Evolutionary conservation across 35 echinoderm and acorn worm species (phyloP).

Genomic region (Apostichopus californicus): DNA sequence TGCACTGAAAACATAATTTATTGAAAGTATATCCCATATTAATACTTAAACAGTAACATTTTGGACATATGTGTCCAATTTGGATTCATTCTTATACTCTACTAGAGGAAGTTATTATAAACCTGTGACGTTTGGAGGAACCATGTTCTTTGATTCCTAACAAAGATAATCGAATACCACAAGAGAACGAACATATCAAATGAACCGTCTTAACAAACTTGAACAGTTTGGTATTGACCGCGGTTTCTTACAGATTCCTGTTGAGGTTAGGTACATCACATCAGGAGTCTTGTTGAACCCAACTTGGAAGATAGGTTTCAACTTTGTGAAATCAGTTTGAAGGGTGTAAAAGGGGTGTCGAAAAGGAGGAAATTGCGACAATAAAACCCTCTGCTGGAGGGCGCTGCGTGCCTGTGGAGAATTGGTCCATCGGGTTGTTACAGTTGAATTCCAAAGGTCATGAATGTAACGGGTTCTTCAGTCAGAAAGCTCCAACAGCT

Average conservation of each 20-base stretch:
- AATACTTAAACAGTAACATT: too few species aligned
- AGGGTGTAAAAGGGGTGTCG: not conserved
- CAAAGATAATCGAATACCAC: too few species aligned
- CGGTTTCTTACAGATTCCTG: not conserved
- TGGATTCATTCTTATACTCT: too few species aligned
- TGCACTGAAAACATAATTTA: too few species aligned
- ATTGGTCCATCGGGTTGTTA: not conserved
- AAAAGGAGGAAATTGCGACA: not conserved
- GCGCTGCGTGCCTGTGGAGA: slow-evolving; percentile 9
- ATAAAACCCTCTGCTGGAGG: not conserved
- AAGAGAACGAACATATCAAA: not conserved
- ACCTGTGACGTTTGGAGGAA: too few species aligned
- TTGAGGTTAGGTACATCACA: not conserved
- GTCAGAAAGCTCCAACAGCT: too few species aligned
- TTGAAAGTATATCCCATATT: too few species aligned
- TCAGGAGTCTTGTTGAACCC: not conserved
- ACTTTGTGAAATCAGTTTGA: not conserved
- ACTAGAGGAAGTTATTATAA: too few species aligned
- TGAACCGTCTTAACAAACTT: not conserved
- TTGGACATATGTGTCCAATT: too few species aligned
- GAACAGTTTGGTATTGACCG: not conserved
- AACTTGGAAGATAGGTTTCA: not conserved
- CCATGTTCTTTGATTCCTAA: too few species aligned
- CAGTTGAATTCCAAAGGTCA: not conserved
- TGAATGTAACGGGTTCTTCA: not conserved